Evolutionary conservation across 1,140 invertebrate species (phyloP), one percentile per base, ranked within the genome.

Genomic region (Goniozus legneri): DNA sequence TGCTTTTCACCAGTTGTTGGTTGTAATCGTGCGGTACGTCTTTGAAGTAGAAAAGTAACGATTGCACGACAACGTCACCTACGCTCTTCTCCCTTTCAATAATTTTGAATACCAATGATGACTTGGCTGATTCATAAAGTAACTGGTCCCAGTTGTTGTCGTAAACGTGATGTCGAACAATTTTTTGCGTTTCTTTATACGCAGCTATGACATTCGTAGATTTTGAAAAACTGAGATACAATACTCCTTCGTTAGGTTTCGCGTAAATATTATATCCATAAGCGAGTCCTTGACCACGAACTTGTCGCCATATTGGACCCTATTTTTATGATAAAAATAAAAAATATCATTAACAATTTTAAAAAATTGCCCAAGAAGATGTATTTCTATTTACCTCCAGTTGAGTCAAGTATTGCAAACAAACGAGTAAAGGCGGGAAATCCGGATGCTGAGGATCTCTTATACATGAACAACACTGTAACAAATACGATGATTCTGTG

Each of bases 281-380:
- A 1, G 91, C 81, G n/a, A 92, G 78, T 6, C 92, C 92, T 54
- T 84, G 82, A 19, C 92, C 92, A 62, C 92, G 77, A 47, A 95
- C 85, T 64, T 86, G 80, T 45, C 82, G 82, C 89, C 90, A 95
- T 80, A 95, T 83, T 21, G 92, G 91, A 24, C 93, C 92, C 84
- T 91, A 60, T 27, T 27, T n/a, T n/a, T n/a, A n/a, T n/a, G n/a
- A n/a, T n/a, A n/a, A n/a, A n/a, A 53, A 52, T 49, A 31, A 52
- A 36, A 18, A 58, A 53, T 47, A 14, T 50, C 24, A n/a, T n/a
- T n/a, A n/a, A 27, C 15, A 27, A 7, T 38, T 10, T 34, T 36
- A 3, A n/a, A 38, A 49, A 21, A 8, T 14, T 10, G 24, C 24
- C 4, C 4, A 27, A 4, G 24, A 27, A 27, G 10, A 6, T 27